Evolutionary conservation across 92 coral and sea anemone genomes (phyloP), one percentile per base, ranked within the genome.

Genomic region (Heteractis magnifica): DNA sequence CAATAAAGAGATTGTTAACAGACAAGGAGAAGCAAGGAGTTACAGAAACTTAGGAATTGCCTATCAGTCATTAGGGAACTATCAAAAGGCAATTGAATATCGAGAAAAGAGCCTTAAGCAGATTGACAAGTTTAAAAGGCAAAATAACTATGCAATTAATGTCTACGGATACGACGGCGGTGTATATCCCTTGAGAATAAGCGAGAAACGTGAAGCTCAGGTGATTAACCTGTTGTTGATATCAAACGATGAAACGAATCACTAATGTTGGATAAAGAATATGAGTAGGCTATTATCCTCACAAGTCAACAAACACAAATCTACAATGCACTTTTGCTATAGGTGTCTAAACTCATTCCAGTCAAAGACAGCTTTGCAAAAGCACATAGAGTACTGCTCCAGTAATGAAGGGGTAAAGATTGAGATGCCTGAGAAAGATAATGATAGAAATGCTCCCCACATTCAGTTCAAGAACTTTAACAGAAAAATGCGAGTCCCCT

Each of bases 221-320:
- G 68, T 70, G 56, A 78, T 88, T 60, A 78, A 79, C 79, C n/a
- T 88, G 49, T 79, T 88, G 0, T 49, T 84, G 0, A 84, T 88
- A 75, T 80, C 88, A 9, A 59, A 84, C 48, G 71, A 80, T 14
- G 50, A 88, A 53, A 76, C 82, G 0, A 88, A 80, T 76, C 91
- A 88, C 72, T 88, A 88, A 73, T 88, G 85, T 65, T 83, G 84
- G 88, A 88, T 88, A 0, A 88, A 88, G 16, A 80, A 75, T 68
- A 80, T 79, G 79, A 0, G 20, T 0, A 89, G 78, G 71, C 49
- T 85, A 13, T 6, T 88, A 80, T 79, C 88, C 14, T 10, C 83
- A 0, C 82, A 88, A n/a, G 51, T 65, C 4, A 64, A 51, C 52
- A 84, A 88, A 0, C 65, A 80, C 18, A 41, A 88, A 51, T 77